Evolutionary conservation across 2,797 vertebrate genomes (phyloP).

Genomic region (Sebastes steindachneri): DNA sequence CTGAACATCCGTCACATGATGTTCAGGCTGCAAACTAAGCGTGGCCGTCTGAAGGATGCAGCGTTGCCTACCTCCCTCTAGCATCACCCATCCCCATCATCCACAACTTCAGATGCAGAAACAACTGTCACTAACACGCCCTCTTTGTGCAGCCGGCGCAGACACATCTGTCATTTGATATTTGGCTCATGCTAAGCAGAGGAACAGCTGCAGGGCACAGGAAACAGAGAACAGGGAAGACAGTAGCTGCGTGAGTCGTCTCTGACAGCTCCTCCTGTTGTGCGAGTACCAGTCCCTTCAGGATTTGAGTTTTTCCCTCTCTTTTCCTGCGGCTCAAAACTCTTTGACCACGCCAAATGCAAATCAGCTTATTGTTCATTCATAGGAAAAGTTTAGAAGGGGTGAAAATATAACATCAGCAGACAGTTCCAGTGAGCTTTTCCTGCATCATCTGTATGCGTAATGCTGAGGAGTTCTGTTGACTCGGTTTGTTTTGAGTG

Average conservation of each 20-base stretch:
- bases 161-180: constrained; percentile 76
- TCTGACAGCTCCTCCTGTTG: constrained; percentile 76
- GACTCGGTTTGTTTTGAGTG: constrained; percentile 17
- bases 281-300: constrained; percentile 51
- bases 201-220: constrained; percentile 76
- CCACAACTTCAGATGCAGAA: constrained; percentile 57
- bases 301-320: constrained; percentile 25
- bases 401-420: not conserved
- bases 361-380: constrained; percentile 43
- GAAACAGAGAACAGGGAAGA: constrained; percentile 70
- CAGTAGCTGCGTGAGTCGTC: constrained; percentile 63
- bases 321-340: constrained; percentile 13
- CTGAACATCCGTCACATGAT: not conserved
- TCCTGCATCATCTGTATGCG: not conserved
- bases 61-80: not conserved
- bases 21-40: not conserved
- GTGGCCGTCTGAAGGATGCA: constrained; percentile 9
- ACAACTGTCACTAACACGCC: constrained; percentile 72
- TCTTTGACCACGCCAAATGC: constrained; percentile 43
- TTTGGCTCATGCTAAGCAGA: constrained; percentile 79
- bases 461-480: not conserved
- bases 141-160: constrained; percentile 70
- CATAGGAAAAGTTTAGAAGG: constrained; percentile 21
- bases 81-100: constrained; percentile 33
- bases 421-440: not conserved